Evolutionary conservation across 2,797 vertebrate species (phyloP), one percentile per base, ranked within the genome.

Genomic region (Semaprochilodus insignis): DNA sequence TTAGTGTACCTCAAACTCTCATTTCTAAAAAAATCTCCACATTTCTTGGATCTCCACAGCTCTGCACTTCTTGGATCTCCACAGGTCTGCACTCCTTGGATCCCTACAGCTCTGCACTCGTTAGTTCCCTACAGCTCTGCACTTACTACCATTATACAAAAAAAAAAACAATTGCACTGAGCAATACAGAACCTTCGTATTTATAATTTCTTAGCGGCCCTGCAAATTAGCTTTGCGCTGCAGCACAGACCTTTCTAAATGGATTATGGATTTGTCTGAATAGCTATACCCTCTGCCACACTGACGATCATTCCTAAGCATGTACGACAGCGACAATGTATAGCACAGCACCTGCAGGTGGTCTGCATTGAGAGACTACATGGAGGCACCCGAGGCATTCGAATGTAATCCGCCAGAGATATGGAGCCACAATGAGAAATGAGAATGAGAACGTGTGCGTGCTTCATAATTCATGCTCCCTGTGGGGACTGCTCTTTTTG

Each of bases 391-490:
- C 23, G 65, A 76, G 57, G 72, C 82, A 44, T 71, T 67, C 14
- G 72, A 76, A 62, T 75, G 31, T 80, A 80, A 84, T 84, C 69
- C 70, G 65, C 40, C 4, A 70, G 71, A 79, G 70, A 83, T 7
- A 23, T 70, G 63, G 40, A 60, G 62, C 44, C 34, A 48, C 65
- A 34, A 65, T 80, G 77, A 82, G 51, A 74, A 79, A 83, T 84
- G 80, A 52, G 76, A 77, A 51, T 16, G 57, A 59, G 72, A 52
- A 76, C 71, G 70, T 6, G 72, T 65, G 57, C 27, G 73, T 65
- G 62, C 36, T 86, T 86, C 67, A 86, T 83, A 83, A 86, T 86
- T 86, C 74, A 86, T 86, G 85, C 73, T 83, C 69, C 85, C 78
- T 69, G 67, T 80, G 63, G 85, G 77, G 67, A 73, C 77, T 74